phyloP scores from a whole-genome alignment of 2,888 invertebrate species.

The Notodonta dromedarius region DNA sequence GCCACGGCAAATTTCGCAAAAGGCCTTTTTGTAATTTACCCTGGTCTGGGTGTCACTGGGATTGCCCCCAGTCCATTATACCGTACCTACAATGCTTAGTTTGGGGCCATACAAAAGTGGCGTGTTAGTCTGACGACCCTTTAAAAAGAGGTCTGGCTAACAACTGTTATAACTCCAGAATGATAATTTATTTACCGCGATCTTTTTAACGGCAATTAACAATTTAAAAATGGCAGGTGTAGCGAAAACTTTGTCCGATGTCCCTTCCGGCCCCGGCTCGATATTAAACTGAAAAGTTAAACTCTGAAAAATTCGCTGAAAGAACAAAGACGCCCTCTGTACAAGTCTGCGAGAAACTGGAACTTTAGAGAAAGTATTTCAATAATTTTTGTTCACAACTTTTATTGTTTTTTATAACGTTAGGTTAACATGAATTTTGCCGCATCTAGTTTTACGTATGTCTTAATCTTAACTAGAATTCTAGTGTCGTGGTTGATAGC shows the following conservation, averaged over 20 bases:
- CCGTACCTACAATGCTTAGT: too few species aligned
- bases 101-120: too few species aligned
- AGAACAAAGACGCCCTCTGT: slow-evolving; percentile 65
- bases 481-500: too few species aligned
- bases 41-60: too few species aligned
- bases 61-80: too few species aligned
- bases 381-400: slow-evolving; percentile 58
- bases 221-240: slow-evolving; percentile 42
- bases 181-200: not conserved
- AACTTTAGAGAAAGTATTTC: slow-evolving; percentile 54
- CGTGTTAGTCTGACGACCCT: too few species aligned
- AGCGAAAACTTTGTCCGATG: slow-evolving; percentile 25
- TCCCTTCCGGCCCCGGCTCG: slow-evolving; percentile 44
- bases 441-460: too few species aligned
- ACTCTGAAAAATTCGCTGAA: slow-evolving; percentile 55
- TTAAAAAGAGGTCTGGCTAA: too few species aligned
- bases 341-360: slow-evolving; percentile 36
- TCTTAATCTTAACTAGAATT: too few species aligned
- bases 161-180: not conserved
- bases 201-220: slow-evolving; percentile 2
- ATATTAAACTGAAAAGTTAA: slow-evolving; percentile 54
- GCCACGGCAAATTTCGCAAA: too few species aligned
- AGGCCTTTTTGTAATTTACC: too few species aligned
- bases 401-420: slow-evolving; percentile 19
- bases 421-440: too few species aligned